Evolutionary conservation across 1,140 invertebrate genomes (phyloP), one percentile per base, ranked within the genome.

Genomic region (Atta texana): DNA sequence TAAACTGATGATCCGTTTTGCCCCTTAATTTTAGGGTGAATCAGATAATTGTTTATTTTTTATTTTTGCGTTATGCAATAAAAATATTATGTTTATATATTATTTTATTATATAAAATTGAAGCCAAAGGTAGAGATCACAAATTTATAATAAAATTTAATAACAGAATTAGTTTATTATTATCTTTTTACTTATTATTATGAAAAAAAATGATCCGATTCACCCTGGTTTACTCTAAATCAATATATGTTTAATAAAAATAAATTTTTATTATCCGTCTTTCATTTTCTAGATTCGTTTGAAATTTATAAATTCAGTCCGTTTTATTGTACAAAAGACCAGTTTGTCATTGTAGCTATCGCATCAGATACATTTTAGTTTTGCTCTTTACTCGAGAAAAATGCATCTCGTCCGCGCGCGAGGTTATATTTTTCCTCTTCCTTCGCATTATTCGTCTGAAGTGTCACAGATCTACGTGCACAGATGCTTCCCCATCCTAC

Each of bases 401-500:
- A 71, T 71, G n/a, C 21, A 71, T n/a, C n/a, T 71, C 5, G 39
- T 18, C 14, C n/a, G 28, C 49, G 31, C 51, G 18, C 34, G 34
- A 81, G 49, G 21, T 71, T 71, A 78, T 66, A 49, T 81, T 71
- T 81, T 44, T 71, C 34, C 31, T 53, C 49, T 81, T 51, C 21
- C 21, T 61, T 49, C 21, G 74, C 66, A 69, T 81, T 31, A 24
- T 24, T 69, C 51, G 64, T 24, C 55, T 39, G 21, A 44, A 49
- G 64, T 57, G 71, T 81, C 78, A 57, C 49, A 57, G 77, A 80
- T 80, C 63, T 18, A 55, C 31, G 51, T 71, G 78, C 51, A 81
- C 78, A 71, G 78, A 81, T 71, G 78, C 51, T 71, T 57, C 53
- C 66, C 21, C 21, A 18, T n/a, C 16, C 51, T 81, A 81, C 78